Conservation (phyloP, 1,140 invertebrate genomes). For the Drosophila ironensis region DNA sequence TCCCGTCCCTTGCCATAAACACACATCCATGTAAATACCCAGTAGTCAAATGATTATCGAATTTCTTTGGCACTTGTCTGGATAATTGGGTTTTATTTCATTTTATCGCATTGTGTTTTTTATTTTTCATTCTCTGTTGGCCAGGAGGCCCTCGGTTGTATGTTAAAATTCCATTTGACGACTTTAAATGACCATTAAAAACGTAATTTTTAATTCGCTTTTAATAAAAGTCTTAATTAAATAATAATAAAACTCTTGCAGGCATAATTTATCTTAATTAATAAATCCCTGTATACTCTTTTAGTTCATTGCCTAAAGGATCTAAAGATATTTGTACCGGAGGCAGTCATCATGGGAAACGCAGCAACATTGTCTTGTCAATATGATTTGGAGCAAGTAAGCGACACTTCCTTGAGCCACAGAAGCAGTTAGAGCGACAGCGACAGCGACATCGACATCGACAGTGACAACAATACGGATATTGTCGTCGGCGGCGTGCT, state of each 20-base stretch:
- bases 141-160: slow-evolving; percentile 56
- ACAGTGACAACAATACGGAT: slow-evolving; percentile 11
- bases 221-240: too few relatives aligned
- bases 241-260: too few relatives aligned
- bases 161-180: too few relatives aligned
- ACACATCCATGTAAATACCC: slow-evolving; percentile 60
- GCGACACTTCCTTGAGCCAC: slow-evolving; percentile 45
- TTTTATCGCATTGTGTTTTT: not conserved
- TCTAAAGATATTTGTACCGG: slow-evolving; percentile 88
- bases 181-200: too few relatives aligned
- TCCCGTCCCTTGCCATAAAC: slow-evolving; percentile 58
- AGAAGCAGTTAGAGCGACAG: not conserved
- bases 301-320: slow-evolving; percentile 85
- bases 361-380: slow-evolving; percentile 88
- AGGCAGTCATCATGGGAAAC: slow-evolving; percentile 88
- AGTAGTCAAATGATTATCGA: slow-evolving; percentile 20
- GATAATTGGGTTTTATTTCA: slow-evolving; percentile 67
- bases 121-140: slow-evolving; percentile 1
- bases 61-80: slow-evolving; percentile 14
- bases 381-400: slow-evolving; percentile 89
- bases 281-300: slow-evolving; percentile 5
- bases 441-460: not conserved
- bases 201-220: too few relatives aligned
- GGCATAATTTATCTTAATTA: not conserved
- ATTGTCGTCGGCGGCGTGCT: slow-evolving; percentile 59